These are phyloP conservation scores for Rotaria socialis DNA, from an alignment of 2,888 invertebrate species.

Conservation along the genomic window DNA sequence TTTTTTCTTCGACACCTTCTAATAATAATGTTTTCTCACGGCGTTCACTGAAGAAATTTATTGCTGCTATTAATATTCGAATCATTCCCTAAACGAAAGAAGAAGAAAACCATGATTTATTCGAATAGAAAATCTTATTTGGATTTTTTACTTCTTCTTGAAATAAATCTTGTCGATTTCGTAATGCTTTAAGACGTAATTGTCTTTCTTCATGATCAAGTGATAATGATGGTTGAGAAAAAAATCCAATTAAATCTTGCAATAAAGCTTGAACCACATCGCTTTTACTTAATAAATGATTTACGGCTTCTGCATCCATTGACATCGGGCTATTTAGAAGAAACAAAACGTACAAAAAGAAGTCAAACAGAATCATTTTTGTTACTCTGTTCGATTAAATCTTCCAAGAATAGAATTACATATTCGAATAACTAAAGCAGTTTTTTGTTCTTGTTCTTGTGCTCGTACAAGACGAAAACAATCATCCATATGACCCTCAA, in stretches of 20 bases:
- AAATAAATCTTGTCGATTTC: constrained; percentile 95
- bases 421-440: constrained; percentile 94
- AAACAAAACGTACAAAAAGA: not conserved
- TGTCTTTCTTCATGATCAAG: constrained; percentile 99
- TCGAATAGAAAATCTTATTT: not conserved
- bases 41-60: constrained; percentile 35
- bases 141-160: constrained; percentile 89
- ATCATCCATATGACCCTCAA: constrained; percentile 99
- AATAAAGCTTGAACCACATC: constrained; percentile 60
- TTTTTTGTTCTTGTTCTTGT: constrained; percentile 96
- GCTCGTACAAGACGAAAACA: constrained; percentile 93
- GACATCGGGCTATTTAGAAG: not conserved
- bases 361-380: no score
- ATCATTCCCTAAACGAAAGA: not conserved
- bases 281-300: constrained; percentile 33
- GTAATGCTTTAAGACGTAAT: constrained; percentile 83
- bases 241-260: constrained; percentile 97
- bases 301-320: not conserved
- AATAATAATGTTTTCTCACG: constrained; percentile 29
- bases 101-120: constrained; percentile 70
- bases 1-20: constrained; percentile 43
- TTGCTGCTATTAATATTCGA: constrained; percentile 34
- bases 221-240: constrained; percentile 94
- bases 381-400: constrained; percentile 26
- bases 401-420: constrained; percentile 67